These are phyloP conservation scores for Erythrocercus mccallii DNA, from an alignment of 2,113 vertebrate species.

Conservation along the genomic window DNA sequence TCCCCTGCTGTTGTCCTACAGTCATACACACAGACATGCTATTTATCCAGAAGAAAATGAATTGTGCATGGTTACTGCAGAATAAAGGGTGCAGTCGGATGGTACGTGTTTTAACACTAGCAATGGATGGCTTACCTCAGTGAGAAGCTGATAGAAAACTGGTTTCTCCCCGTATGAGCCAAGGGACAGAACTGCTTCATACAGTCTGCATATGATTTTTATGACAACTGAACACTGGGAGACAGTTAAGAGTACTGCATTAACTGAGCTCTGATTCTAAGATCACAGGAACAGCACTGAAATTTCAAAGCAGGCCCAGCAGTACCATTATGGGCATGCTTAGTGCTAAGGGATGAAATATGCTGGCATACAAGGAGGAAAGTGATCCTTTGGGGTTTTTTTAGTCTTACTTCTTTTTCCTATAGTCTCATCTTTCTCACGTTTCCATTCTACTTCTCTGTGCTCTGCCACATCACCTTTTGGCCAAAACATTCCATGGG, in stretches of 20 bases:
- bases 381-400: background rate
- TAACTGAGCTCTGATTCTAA: background rate
- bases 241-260: background rate
- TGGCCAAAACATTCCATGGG: background rate
- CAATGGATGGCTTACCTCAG: background rate
- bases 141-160: background rate
- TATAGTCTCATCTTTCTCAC: background rate
- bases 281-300: background rate
- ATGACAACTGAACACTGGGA: background rate
- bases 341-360: background rate
- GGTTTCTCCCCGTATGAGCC: background rate
- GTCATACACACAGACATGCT: background rate
- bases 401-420: background rate
- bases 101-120: background rate
- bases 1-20: background rate
- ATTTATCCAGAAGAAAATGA: background rate
- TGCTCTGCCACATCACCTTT: background rate
- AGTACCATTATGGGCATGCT: background rate
- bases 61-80: background rate
- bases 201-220: background rate
- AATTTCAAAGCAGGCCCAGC: background rate
- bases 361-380: background rate
- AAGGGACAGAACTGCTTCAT: background rate
- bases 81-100: background rate
- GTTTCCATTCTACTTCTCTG: background rate